Conservation (phyloP, 2,888 invertebrate genomes). For the Belgica antarctica region DNA sequence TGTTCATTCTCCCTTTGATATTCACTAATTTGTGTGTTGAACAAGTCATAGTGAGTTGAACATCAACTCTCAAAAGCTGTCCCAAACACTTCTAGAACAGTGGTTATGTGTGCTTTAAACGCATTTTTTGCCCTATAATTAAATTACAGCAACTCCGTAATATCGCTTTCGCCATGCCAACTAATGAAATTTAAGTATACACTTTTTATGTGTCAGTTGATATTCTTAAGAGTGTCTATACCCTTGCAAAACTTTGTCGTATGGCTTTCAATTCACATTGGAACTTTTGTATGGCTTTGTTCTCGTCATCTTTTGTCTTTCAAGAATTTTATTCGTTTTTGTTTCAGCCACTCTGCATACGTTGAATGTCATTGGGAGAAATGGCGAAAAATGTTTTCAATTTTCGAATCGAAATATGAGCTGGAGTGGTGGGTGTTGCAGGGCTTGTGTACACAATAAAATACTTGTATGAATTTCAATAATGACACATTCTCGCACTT, state of each 20-base stretch:
- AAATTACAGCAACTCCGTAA: background rate
- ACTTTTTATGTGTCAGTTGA: background rate
- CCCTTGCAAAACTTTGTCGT: background rate
- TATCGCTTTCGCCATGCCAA: background rate
- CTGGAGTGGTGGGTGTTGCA: background rate
- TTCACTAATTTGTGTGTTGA: too few species aligned
- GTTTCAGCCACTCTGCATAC: too few species aligned
- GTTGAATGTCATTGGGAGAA: slow-evolving; percentile 22
- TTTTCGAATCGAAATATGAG: slow-evolving; percentile 25
- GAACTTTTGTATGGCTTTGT: slow-evolving; percentile 36
- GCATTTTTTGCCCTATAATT: background rate
- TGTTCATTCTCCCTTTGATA: too few species aligned
- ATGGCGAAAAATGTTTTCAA: slow-evolving; percentile 5
- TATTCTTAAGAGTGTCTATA: background rate
- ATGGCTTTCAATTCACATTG: slow-evolving; percentile 13
- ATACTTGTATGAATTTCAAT: slow-evolving; percentile 32
- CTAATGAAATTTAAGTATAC: slow-evolving; percentile 12
- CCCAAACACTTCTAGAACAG: background rate
- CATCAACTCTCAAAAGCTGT: too few species aligned
- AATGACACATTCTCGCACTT: slow-evolving; percentile 21
- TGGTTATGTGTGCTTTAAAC: background rate
- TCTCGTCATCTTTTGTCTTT: slow-evolving; percentile 16
- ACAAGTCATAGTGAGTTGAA: too few species aligned
- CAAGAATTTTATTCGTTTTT: background rate
- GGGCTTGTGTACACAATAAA: background rate